These are phyloP conservation scores for Spea bombifrons DNA, from an alignment of 2,113 vertebrate species.

Conservation along the genomic window DNA sequence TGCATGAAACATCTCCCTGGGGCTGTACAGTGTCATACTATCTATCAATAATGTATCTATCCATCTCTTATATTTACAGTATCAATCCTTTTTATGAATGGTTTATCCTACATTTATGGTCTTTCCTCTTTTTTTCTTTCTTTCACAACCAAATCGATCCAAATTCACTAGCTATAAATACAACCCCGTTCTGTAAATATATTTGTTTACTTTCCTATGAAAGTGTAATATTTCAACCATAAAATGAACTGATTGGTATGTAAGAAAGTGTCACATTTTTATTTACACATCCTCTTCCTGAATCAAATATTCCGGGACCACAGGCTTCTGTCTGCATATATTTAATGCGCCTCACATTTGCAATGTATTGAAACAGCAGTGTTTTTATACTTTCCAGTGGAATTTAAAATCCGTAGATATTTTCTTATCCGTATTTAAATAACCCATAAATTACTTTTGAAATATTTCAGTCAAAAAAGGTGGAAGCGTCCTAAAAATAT, in stretches of 20 bases:
- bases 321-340: conserved; percentile 15
- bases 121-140: neutral
- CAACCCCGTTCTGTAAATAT: neutral
- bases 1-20: too few relatives aligned
- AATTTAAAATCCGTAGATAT: neutral
- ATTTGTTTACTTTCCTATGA: neutral
- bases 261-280: conserved; percentile 20
- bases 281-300: neutral
- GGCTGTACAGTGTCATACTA: too few relatives aligned
- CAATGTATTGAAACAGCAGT: neutral
- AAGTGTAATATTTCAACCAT: conserved; percentile 6
- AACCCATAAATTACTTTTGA: neutral
- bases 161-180: neutral
- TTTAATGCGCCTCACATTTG: neutral
- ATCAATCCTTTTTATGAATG: neutral
- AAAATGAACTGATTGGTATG: conserved; percentile 39
- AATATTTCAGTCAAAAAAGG: too few relatives aligned
- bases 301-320: neutral
- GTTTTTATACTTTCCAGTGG: neutral
- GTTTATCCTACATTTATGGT: neutral
- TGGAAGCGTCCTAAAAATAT: too few relatives aligned
- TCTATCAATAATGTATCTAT: too few relatives aligned
- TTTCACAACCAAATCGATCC: neutral
- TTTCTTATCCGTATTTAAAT: neutral
- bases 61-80: too few relatives aligned